These are phyloP conservation scores for Channa argus DNA, from an alignment of 2,113 vertebrate genomes.

Conservation along the genomic window DNA sequence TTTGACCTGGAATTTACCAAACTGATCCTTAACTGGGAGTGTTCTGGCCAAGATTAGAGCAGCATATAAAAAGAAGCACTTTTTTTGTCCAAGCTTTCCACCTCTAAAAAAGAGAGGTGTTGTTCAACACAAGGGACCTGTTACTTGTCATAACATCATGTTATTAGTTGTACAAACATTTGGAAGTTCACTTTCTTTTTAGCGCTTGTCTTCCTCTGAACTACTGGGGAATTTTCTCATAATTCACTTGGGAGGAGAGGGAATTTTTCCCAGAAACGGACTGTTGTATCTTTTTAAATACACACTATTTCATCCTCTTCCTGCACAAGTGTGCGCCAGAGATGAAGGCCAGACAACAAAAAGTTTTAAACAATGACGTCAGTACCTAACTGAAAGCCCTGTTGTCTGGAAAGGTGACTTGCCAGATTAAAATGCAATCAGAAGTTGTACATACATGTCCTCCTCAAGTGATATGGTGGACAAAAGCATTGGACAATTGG, in stretches of 20 bases:
- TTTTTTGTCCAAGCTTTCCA: no score
- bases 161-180: slow-evolving; percentile 43
- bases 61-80: no score
- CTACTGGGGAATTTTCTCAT: slow-evolving; percentile 55
- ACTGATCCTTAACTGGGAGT: no score
- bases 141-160: slow-evolving; percentile 45
- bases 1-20: no score
- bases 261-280: slow-evolving; percentile 59
- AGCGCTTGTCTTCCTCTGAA: slow-evolving; percentile 37
- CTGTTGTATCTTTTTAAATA: slow-evolving; percentile 34
- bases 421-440: slow-evolving; percentile 15
- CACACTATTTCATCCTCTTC: slow-evolving; percentile 44
- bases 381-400: background rate
- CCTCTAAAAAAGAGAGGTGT: background rate
- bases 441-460: slow-evolving; percentile 14
- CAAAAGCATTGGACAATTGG: background rate
- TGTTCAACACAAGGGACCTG: background rate
- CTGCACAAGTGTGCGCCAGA: slow-evolving; percentile 18
- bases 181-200: background rate
- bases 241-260: slow-evolving; percentile 45
- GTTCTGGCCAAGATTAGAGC: no score
- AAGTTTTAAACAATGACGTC: slow-evolving; percentile 46
- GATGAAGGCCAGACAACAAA: slow-evolving; percentile 44
- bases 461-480: slow-evolving; percentile 22
- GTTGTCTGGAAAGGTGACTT: slow-evolving; percentile 18